A percentile compares a stretch with the other conserved stretches of the same genome.
Conservation (phyloP, 1,140 invertebrate genomes). For the Temnothorax longispinosus region DNA sequence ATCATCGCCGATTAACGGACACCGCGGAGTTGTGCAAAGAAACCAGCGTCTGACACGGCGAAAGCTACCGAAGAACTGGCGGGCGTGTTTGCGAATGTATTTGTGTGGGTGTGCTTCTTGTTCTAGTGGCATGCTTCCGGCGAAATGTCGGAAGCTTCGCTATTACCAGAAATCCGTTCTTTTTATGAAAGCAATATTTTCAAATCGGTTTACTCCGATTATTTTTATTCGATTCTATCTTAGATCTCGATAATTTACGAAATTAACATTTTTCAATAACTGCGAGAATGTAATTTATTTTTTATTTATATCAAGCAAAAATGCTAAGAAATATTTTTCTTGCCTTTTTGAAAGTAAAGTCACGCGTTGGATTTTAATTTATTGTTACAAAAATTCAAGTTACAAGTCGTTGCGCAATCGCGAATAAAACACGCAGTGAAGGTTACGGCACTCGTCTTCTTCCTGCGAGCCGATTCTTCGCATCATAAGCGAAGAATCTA, state of each 20-base stretch:
- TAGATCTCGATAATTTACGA: too few relatives aligned
- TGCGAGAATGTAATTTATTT: not conserved
- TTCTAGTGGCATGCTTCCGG: constrained; percentile 15
- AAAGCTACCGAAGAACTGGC: constrained; percentile 10
- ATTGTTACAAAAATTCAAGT: not conserved
- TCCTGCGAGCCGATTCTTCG: constrained; percentile 12
- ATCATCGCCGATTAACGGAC: constrained; percentile 49
- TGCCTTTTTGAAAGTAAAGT: not conserved
- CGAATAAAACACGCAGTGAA: constrained; percentile 12
- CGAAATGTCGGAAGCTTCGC: not conserved
- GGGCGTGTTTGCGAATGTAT: constrained; percentile 2
- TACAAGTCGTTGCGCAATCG: not conserved
- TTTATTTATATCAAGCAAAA: not conserved
- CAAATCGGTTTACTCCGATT: not conserved
- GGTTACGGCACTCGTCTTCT: constrained; percentile 30
- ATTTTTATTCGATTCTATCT: not conserved
- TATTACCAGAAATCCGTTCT: not conserved
- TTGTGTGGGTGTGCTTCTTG: not conserved
- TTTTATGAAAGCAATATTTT: not conserved
- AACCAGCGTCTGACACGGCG: not conserved
- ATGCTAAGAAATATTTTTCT: not conserved
- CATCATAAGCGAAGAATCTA: not conserved
- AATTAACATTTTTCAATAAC: too few relatives aligned
- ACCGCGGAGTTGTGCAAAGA: constrained; percentile 27
- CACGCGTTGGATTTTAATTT: not conserved